Base-by-base conservation (phyloP, 2,113 vertebrate genomes). In the Puma concolor region DNA sequence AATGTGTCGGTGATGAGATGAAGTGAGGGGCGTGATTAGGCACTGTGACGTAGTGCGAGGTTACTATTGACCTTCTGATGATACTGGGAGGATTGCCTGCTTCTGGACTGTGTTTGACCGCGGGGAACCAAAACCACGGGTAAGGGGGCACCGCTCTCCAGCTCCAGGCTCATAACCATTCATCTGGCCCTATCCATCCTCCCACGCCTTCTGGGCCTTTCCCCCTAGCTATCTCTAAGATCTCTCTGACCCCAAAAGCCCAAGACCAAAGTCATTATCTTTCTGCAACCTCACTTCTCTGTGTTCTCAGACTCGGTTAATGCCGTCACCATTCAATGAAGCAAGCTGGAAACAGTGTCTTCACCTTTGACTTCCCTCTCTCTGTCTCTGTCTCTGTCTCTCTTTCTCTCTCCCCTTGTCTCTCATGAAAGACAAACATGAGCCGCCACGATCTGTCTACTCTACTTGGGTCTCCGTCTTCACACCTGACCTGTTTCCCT, bases 311-410 rank as follows among this genome's bases (percentile, higher is more conserved):
- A 27, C 79, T 77, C 52, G 17, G 23, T 33, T 17, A 10, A 25
- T 23, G n/a, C 21, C 3, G 52, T 80, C 15, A 3, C 14, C 67
- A 67, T 57, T 23, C 38, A 36, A 0, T 57, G 36, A 69, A 79
- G 93, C 88, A 83, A 93, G 14, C 50, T 50, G 27, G 57, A 76
- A 33, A 36, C 2, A 10, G 33, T 50, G 71, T 74, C 1, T 1
- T 48, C 95, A 81, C 31, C 27, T 64, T 44, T 74, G 48, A 77
- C 79, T 64, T 95, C 69, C 57, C 52, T 54, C 71, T 85, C 41
- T 50, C 19, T 16, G 12, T 66, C 38, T 79, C 90, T 81, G 27
- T 71, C 54, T 25, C 41, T n/a, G 29, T 41, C 33, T 67, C 31
- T 77, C 23, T 50, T 4, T 64, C 60, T 72, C 72, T 69, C 64